Base-by-base conservation (phyloP, 2,888 invertebrate genomes). In the Chaetogeoica ovagalla region DNA sequence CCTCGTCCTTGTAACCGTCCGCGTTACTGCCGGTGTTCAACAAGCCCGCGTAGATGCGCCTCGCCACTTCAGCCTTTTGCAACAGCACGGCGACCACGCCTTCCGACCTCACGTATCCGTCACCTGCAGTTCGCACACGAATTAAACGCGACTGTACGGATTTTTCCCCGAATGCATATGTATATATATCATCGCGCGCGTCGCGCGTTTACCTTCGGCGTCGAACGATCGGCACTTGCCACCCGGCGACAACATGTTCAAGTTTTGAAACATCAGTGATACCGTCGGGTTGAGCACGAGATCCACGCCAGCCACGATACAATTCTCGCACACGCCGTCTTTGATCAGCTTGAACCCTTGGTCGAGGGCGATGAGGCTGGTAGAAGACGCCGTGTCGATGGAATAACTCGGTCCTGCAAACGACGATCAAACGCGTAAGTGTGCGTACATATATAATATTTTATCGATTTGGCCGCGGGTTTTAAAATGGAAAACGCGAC, bases 181-280 rank as follows among this genome's bases (percentile, higher is more conserved):
- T 4, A 8, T 39, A 39, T 39, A 6, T 39, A n/a, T n/a, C n/a
- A n/a, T n/a, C n/a, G n/a, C n/a, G n/a, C n/a, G n/a, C n/a, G 39
- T 39, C 6, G 39, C 8, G 88, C 90, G 30, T 30, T 30, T 30
- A 30, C 30, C 97, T 79, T 91, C 89, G 43, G 91, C 91, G 88
- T 99, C 98, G 87, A 99, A 98, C 0, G 97, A 95, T 86, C 95
- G 96, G 88, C 98, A 98, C 86, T 88, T 89, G 30, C 94, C 92
- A 85, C 96, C 93, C 8, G 91, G 90, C 82, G 96, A 94, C 84
- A 98, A 90, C 98, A 99, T 98, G 86, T 92, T 92, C 74, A 99
- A 89, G 81, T 94, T 91, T 87, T 96, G 93, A 88, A 98, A 99
- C 87, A 98, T 97, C 76, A 98, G 89, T 37, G 97, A 95, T 84